Evolutionary conservation across 2,888 invertebrate genomes (phyloP), one percentile per base, ranked within the genome.

Genomic region (Pycnomerus fuliginosus): DNA sequence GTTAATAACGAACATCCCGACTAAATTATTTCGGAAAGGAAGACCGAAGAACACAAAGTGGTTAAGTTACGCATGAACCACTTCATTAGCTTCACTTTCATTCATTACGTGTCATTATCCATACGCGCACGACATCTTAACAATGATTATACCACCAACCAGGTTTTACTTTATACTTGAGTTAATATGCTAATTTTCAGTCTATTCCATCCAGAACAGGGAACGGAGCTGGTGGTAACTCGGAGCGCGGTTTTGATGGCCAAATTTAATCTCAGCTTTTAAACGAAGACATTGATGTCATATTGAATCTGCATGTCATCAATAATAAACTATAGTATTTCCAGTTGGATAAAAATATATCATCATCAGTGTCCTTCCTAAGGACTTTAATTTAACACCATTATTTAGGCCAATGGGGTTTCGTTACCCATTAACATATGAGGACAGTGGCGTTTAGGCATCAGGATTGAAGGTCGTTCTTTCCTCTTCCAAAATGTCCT

Each of bases 21-120:
- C 47, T 39, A 43, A 42, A 47, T 52, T 36, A 49, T 47, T 49
- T 37, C 37, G 36, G 47, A 37, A 44, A 44, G 39, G 38, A 44
- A 39, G 27, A 22, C n/a, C 15, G 16, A 45, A 48, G 39, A 15
- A 40, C 28, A 23, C n/a, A 36, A 38, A 49, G 44, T 47, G 45
- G 39, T 40, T 41, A 37, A 45, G 48, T 46, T 48, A 35, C 42
- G 41, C 44, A 49, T 37, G 42, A 48, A 36, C 35, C 47, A 40
- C 48, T 52, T 47, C 50, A 48, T 50, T 52, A 50, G 44, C 43
- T 44, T 45, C 42, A 46, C 38, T 42, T 38, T 42, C 47, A 38
- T 37, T 37, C 47, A 33, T 46, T 36, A 28, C 24, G 33, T 40
- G 32, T 37, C 37, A 46, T 47, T 47, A 42, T 45, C 45, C 40